Evolutionary conservation across 2,113 vertebrate genomes (phyloP).

Genomic region (Nibea coibor): DNA sequence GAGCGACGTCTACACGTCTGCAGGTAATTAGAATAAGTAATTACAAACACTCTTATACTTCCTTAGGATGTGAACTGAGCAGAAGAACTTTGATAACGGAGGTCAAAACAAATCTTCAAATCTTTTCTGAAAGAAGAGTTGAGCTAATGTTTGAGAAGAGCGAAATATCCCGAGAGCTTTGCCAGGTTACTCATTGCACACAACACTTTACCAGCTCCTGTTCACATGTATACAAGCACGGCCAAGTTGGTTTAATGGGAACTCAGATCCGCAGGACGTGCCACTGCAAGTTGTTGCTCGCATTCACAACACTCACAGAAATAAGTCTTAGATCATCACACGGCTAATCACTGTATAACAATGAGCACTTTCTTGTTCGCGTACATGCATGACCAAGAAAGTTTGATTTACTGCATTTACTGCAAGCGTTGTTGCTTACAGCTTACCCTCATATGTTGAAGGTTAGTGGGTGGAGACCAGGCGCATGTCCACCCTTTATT

Average conservation of each 20-base stretch:
- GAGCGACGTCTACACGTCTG: not conserved
- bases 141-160: not conserved
- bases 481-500: constrained; percentile 17
- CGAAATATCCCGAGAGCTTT: not conserved
- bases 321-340: not conserved
- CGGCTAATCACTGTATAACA: not conserved
- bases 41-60: not conserved
- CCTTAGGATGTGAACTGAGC: no score
- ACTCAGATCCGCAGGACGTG: not conserved
- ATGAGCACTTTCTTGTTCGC: not conserved
- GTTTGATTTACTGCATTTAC: not conserved
- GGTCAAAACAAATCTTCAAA: not conserved
- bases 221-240: not conserved
- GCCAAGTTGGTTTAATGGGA: not conserved
- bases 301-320: not conserved
- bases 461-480: not conserved
- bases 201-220: not conserved
- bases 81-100: not conserved
- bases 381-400: not conserved
- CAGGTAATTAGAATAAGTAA: not conserved
- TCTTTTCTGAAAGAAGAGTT: not conserved
- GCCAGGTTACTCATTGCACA: not conserved
- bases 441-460: not conserved
- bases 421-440: not conserved
- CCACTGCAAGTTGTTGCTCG: constrained; percentile 5